Base-by-base conservation (phyloP, 2,797 vertebrate species). In the Ctenopoma kingsleyae region DNA sequence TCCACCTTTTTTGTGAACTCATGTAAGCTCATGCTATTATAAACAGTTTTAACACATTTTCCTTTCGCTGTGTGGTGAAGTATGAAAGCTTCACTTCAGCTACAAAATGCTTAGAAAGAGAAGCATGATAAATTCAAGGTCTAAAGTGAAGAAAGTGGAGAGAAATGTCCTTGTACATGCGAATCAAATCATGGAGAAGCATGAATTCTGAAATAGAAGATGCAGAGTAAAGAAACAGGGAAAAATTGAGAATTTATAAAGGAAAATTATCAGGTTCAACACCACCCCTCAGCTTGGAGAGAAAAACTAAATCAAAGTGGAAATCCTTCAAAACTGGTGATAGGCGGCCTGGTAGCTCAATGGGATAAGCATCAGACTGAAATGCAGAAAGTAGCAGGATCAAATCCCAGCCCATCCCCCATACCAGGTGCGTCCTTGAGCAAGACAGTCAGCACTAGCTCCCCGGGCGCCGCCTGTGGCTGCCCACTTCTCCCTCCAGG, bases 241-340 rank as follows among this genome's bases (percentile, higher is more conserved):
- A 35, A 32, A 64, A 57, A 40, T 2, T 8, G 8, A 19, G 22
- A 40, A 62, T n/a, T 22, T 51, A 61, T 36, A 30, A 22, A 59
- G n/a, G 30, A 53, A 27, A 23, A 36, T 30, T 36, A 56, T 38
- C 19, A 23, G 46, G 23, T 59, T 47, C 64, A 46, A 56, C 6
- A 16, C 8, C 22, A 43, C 11, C 51, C 25, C 35, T 49, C 44
- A 0, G 5, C 25, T 35, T 23, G 48, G 27, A 40, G 27, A 40
- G 40, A 25, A 49, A 50, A 65, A 16, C 11, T 23, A 51, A 67
- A 76, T 67, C 22, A 43, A 67, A 71, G 57, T 15, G 38, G 62
- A 67, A 61, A 47, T 65, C 44, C n/a, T 52, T 20, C 17, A 22
- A 44, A 52, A 61, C 20, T 11, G 16, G 53, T 41, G 47, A 62